Evolutionary conservation across 2,797 vertebrate species (phyloP), one percentile per base, ranked within the genome.

Genomic region (Lacerta viridis): DNA sequence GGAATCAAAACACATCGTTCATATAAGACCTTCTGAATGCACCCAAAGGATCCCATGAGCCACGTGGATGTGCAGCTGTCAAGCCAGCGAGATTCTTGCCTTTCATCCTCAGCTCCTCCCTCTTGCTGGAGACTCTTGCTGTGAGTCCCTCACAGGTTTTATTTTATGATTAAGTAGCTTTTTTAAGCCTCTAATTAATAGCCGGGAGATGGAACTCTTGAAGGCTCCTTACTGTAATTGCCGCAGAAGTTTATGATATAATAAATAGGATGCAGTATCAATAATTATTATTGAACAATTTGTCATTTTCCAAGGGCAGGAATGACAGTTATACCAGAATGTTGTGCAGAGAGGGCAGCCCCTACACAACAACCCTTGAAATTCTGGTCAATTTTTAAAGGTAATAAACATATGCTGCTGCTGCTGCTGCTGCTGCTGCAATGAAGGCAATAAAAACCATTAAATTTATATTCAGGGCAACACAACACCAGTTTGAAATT

Each of bases 241-340:
- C 50, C n/a, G 18, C 59, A 20, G 8, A 64, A 66, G 83, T 85
- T 89, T 85, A 89, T 29, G 87, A 66, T 46, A 43, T 74, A 80
- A 89, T 89, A 85, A 85, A 89, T 61, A 85, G 68, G 50, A 85
- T 33, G 87, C 68, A 39, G 39, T 89, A 88, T 80, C 87, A 85
- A 74, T 85, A 85, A 89, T 41, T 36, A 80, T 85, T 74, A 85
- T 80, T 74, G 83, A 84, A 66, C 68, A 2, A 9, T 46, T 75
- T 64, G 50, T 85, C 77, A 46, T n/a, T 69, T 74, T 87, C 20
- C 83, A 85, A 80, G 76, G 87, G 68, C 68, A 80, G 68, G 9
- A 4, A 20, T 8, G 76, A 74, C 50, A 20, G 83, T 36, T 80
- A 72, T 72, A 79, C 20, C 20, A 68, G 46, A 36, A 2, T 20